A percentile compares a stretch with the other conserved stretches of the same genome.
phyloP scores from a whole-genome alignment of 2,113 vertebrate genomes.

The Oreochromis aureus region DNA sequence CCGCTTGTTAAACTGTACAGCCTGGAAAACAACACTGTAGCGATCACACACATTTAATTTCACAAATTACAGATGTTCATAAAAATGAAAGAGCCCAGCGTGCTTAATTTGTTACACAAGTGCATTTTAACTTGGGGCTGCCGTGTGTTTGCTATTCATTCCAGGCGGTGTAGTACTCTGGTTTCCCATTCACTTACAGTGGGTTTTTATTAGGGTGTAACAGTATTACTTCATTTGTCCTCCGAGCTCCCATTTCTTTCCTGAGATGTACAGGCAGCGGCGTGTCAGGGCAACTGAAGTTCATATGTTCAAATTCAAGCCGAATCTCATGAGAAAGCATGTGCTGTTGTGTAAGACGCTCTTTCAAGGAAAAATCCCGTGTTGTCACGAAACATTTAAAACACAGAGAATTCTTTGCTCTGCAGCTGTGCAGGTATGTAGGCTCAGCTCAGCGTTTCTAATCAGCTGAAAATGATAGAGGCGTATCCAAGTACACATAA shows the following conservation, averaged over 20 bases:
- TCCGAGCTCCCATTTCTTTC: constrained; percentile 31
- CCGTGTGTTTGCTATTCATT: constrained; percentile 31
- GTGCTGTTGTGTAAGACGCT: constrained; percentile 34
- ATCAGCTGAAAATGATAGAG: not conserved
- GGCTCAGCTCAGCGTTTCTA: not conserved
- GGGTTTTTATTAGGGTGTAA: constrained; percentile 62
- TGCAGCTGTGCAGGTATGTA: not conserved
- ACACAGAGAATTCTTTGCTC: not conserved
- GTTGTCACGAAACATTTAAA: constrained; percentile 1
- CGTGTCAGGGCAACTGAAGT: constrained; percentile 51
- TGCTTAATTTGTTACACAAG: not conserved
- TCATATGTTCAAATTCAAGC: constrained; percentile 47
- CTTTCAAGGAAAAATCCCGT: constrained; percentile 23
- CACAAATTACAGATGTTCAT: not conserved
- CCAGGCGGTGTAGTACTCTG: constrained; percentile 9
- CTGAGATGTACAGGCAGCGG: constrained; percentile 38
- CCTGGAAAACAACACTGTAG: not conserved
- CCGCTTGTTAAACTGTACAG: not conserved
- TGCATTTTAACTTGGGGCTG: not conserved
- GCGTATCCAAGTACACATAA: not conserved
- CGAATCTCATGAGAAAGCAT: constrained; percentile 8
- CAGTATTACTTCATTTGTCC: constrained; percentile 56
- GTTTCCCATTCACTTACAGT: constrained; percentile 23
- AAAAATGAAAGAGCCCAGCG: not conserved
- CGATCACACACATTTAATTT: constrained; percentile 3